A percentile compares a stretch with the other conserved stretches of the same genome.
Evolutionary conservation across 1,140 invertebrate genomes (phyloP).

Genomic region (Drosophila truncata): DNA sequence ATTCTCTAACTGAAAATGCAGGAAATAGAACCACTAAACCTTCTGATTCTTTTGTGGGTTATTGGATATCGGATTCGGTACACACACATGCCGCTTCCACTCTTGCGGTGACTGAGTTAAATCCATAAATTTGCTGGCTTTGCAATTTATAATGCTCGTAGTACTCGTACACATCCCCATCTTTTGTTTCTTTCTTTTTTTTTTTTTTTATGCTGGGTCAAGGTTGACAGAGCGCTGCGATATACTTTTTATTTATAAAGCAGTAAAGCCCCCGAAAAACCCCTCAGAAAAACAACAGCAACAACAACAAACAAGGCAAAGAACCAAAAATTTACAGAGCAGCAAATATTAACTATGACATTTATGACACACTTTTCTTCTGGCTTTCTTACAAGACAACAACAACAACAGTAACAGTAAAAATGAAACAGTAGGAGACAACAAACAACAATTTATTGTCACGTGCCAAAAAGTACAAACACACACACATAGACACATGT

Average conservation of each 20-base stretch:
- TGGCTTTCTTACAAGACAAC: conserved; percentile 32
- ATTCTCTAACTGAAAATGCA: conserved; percentile 2
- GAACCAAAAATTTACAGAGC: conserved; percentile 56
- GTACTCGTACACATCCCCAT: conserved; percentile 14
- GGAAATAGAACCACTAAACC: conserved; percentile 9
- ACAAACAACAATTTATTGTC: conserved; percentile 81
- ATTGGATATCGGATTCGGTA: conserved; percentile 56
- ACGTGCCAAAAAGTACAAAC: conserved; percentile 78
- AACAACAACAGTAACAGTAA: conserved; percentile 37
- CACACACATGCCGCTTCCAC: conserved; percentile 2
- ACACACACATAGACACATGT: conserved; percentile 40
- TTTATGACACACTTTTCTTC: conserved; percentile 80
- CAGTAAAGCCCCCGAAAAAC: conserved; percentile 47
- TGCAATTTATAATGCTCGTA: conserved; percentile 60
- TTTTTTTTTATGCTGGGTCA: conserved; percentile 61
- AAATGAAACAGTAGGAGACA: conserved; percentile 34
- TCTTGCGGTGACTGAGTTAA: conserved; percentile 31
- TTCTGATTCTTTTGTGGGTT: conserved; percentile 52
- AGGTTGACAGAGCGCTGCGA: conserved; percentile 75
- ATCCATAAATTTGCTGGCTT: conserved; percentile 55
- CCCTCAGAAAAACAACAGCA: conserved; percentile 56
- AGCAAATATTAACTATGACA: conserved; percentile 83
- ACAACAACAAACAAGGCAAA: conserved; percentile 3
- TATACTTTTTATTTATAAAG: conserved; percentile 73
- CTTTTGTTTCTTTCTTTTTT: conserved; percentile 15